Base-by-base conservation (phyloP, 2,113 vertebrate species). In the Mus pahari region DNA sequence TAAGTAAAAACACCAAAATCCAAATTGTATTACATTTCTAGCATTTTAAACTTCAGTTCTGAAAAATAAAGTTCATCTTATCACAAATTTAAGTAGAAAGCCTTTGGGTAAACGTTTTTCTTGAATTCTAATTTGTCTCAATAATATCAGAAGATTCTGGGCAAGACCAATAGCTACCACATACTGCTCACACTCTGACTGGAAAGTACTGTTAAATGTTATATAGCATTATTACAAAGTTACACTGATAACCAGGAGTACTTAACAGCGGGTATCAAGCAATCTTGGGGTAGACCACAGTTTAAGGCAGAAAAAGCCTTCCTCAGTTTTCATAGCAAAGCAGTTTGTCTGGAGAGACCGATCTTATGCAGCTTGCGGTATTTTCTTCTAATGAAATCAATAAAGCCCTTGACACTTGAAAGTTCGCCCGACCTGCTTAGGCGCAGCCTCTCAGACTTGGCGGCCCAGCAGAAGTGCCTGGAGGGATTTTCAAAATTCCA, bases 91-190 rank as follows among this genome's bases (percentile, higher is more conserved):
- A 86, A 96, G 88, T 19, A 73, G 26, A 91, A 92, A 96, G 77
- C 70, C 12, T 12, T 42, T 84, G 64, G 28, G 33, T 83, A 90
- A 92, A 81, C 7, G 58, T 77, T 45, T 84, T 75, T 36, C 33
- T 92, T 94, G 64, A 81, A 68, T 94, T 93, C 12, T 87, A 68
- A 93, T 77, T 79, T 95, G 33, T 89, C 77, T 13, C 73, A 77
- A 31, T 86, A 92, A 89, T 24, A 78, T 60, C 53, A 74, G 58
- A 75, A n/a, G 19, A n/a, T 91, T 82, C 75, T 87, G 74, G 55
- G 8, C 88, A 95, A 83, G 91, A 92, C 42, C 87, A 60, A 60
- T n/a, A 86, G 89, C 74, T 94, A 48, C 60, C 60, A 66, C 75
- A 22, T 36, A 82, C 42, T 88, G 45, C 88, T 93, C 53, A 73